Evolutionary conservation across 1,140 invertebrate genomes (phyloP), one percentile per base, ranked within the genome.

Genomic region (Drosophila auraria): DNA sequence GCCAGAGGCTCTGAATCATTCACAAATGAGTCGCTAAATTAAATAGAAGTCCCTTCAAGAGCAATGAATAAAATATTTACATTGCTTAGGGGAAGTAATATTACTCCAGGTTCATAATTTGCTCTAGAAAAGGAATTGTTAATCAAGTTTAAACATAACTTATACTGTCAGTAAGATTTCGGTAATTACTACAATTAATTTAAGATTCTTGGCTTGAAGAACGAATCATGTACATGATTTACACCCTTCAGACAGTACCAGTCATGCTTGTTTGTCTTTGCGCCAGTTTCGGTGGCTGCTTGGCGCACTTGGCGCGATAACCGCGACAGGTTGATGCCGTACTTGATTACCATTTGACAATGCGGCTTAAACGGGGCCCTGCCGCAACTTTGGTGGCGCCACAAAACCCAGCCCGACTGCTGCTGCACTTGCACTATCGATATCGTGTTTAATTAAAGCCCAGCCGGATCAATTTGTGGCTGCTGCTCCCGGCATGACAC

Each of bases 371-470:
- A 17, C 23, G 30, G 38, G 30, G 53, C 45, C 42, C 17, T 27
- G 50, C 45, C 36, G 57, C 79, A 56, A 47, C 59, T 56, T 65
- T 70, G 59, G 63, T 76, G 75, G 75, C 80, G 80, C 69, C 69
- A 64, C 69, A 60, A 57, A 50, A 50, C 62, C 49, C 30, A 49
- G 23, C n/a, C 15, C 33, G 27, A 30, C 33, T 11, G 30, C 40
- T 45, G 42, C 36, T 62, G 65, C 57, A 61, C 49, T 64, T 53
- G 51, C 58, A 61, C 54, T 63, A 82, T 79, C 79, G 75, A 90
- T 82, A 79, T 84, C 86, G 82, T 84, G 83, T 68, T 83, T 83
- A 79, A 83, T 83, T 83, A 83, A 79, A 79, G 50, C 33, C 64
- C 65, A 65, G 45, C 36, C 44, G 40, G 69, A 79, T 69, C 70